Base-by-base conservation (phyloP, 2,797 vertebrate species). In the Clarias pachynema region DNA sequence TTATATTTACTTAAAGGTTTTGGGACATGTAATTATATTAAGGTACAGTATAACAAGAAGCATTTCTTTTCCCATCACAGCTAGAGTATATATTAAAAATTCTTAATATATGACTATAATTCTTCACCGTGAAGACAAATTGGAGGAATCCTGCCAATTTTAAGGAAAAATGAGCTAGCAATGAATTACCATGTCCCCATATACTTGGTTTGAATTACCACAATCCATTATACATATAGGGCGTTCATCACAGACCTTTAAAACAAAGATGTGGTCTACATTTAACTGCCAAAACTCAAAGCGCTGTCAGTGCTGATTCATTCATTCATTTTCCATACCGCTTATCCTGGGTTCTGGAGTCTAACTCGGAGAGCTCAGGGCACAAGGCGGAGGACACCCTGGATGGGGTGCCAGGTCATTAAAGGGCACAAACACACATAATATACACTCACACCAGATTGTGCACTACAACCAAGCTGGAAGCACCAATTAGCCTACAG, bases 171-270 rank as follows among this genome's bases (percentile, higher is more conserved):
- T 66, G 60, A 75, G 62, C 62, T 49, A 68, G 63, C 62, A 37
- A 69, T 77, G 63, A 73, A 82, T 86, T 82, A 69, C 79, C 34
- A 40, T 53, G 26, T 70, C 53, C 57, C 40, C 56, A 22, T 62
- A 57, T 22, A 77, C 60, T 69, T 57, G 18, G 66, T 31, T 69
- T 16, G 4, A 34, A 78, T 82, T 82, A 78, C 63, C 62, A 62
- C 34, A 70, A 79, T 83, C 56, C 40, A 86, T 83, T 78, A 70
- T 40, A 79, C 57, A 29, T 77, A 86, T 14, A 15, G 74, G 20
- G 65, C 65, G 57, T 83, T 69, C 74, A 79, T 53, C 65, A 37
- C 22, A 26, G 40, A 86, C 81, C 68, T 79, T 83, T 83, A 66
- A 53, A 12, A 66, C 31, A 62, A 34, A 79, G 31, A 62, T 2